A percentile compares a stretch with the other conserved stretches of the same genome.
These are phyloP conservation scores for Stenopsyche tienmushanensis DNA, from an alignment of 1,140 invertebrate species.

Conservation along the genomic window DNA sequence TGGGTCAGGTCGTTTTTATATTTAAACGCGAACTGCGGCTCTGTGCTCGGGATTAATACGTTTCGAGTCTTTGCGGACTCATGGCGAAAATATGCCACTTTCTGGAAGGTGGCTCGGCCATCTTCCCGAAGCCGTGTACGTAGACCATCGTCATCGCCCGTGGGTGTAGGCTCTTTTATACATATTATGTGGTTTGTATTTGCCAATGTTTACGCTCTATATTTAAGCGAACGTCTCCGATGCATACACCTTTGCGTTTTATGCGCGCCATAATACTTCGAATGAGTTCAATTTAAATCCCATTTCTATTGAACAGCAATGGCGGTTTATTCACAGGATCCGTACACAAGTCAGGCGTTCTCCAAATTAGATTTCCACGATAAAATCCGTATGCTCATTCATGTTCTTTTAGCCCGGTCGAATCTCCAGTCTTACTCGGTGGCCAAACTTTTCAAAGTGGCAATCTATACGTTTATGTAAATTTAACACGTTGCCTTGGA, in stretches of 20 bases:
- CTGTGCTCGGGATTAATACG: neutral
- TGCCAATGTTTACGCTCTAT: neutral
- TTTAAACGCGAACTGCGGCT: neutral
- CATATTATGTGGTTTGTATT: neutral
- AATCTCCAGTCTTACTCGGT: too few relatives aligned
- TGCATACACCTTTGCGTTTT: too few relatives aligned
- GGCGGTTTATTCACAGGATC: neutral
- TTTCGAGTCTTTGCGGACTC: neutral
- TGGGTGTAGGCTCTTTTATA: neutral
- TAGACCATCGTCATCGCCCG: neutral
- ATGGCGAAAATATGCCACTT: slow-evolving; percentile 12
- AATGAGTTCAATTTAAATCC: neutral
- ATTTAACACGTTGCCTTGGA: too few relatives aligned
- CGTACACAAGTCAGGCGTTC: neutral
- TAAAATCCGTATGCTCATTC: too few relatives aligned
- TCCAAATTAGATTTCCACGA: too few relatives aligned
- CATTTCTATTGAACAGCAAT: neutral
- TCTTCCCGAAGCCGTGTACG: neutral
- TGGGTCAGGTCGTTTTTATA: slow-evolving; percentile 25
- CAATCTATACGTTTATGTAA: too few relatives aligned
- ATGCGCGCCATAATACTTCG: neutral
- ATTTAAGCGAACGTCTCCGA: too few relatives aligned
- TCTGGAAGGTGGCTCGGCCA: slow-evolving; percentile 11
- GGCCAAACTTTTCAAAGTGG: too few relatives aligned
- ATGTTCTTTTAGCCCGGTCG: too few relatives aligned